A percentile compares a stretch with the other conserved stretches of the same genome.
phyloP scores from a whole-genome alignment of 2,113 vertebrate genomes.

The Octodon degus region DNA sequence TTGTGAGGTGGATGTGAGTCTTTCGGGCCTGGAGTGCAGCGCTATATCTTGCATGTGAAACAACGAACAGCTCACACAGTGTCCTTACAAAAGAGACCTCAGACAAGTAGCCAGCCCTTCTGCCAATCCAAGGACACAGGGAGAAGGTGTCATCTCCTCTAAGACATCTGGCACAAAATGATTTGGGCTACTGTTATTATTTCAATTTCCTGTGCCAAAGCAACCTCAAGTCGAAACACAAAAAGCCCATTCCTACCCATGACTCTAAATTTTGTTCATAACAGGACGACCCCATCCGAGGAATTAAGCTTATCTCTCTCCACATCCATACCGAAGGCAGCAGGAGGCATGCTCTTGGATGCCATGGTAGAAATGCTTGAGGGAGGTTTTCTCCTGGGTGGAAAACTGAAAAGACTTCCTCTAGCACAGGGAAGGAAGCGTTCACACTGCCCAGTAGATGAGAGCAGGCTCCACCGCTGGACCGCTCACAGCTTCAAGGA shows the following conservation, averaged over 20 bases:
- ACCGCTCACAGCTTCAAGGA: background rate
- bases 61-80: background rate
- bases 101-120: background rate
- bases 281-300: background rate
- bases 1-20: background rate
- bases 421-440: background rate
- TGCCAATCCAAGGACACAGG: background rate
- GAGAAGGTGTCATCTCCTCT: background rate
- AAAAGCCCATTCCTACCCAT: background rate
- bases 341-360: background rate
- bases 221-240: background rate
- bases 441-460: background rate
- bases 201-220: background rate
- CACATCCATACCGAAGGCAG: background rate
- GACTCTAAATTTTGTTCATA: background rate
- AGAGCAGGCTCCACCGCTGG: accelerated
- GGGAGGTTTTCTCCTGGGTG: background rate
- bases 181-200: background rate
- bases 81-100: background rate
- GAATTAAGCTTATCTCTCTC: background rate
- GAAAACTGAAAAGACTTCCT: background rate
- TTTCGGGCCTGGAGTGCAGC: background rate
- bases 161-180: background rate
- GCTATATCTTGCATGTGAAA: background rate
- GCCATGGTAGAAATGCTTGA: background rate